Base-by-base conservation (phyloP, 2,888 invertebrate species). In the Rhingia campestris region DNA sequence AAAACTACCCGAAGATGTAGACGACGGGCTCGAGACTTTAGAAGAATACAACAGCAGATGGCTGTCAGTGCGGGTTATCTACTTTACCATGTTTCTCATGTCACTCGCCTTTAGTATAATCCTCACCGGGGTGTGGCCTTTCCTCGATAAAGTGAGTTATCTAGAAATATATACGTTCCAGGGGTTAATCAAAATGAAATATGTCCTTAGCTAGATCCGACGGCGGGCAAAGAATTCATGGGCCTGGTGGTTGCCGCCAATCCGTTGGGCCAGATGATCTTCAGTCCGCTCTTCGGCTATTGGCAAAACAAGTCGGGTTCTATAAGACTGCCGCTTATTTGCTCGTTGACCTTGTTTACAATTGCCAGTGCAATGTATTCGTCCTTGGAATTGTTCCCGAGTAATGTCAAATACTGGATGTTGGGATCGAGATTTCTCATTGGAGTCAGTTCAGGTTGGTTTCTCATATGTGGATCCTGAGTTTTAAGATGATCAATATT, bases 81-180 rank as follows among this genome's bases (percentile, higher is more conserved):
- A 97, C 92, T 96, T 96, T 91, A 97, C 97, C 70, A 96, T 97
- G 95, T 97, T 97, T 92, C 93, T 97, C 86, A 97, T 97, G 94
- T 96, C 96, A 0, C 92, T 97, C 61, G 97, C 96, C 33, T 97
- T 97, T 91, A 97, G 97, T 90, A 96, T 97, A 87, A 95, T 96
- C 87, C 93, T 97, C 53, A 97, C 97, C 0, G 97, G 97, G 72
- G 95, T 97, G 56, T 97, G 96, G 96, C 97, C 97, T 2, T 97
- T 96, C 90, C 93, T 97, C 75, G 94, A 95, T 89, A 96, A 96
- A 94, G 97, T 97, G 92, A 72, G 87, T 77, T 30, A 9, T 6
- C 1, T 2, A 22, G 22, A 2, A 22, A 22, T 22, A 22, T 22
- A 22, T 2, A 1, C 22, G 22, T 22, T 22, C 22, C 1, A 22